Evolutionary conservation across 2,888 invertebrate genomes (phyloP), one percentile per base, ranked within the genome.

Genomic region (Lasioglossum malachurum): DNA sequence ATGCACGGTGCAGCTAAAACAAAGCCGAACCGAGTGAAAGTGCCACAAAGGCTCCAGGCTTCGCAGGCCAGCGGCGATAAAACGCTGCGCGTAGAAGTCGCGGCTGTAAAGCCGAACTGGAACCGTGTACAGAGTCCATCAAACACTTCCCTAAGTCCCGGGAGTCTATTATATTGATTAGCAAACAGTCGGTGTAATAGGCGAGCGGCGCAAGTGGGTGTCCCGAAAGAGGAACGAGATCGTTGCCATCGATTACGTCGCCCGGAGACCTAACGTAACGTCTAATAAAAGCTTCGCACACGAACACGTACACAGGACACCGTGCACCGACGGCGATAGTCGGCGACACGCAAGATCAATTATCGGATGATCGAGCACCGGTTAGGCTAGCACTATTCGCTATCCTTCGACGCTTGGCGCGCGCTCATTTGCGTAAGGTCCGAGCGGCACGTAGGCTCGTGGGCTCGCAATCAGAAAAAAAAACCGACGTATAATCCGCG

Each of bases 401-500:
- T 83, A 81, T 71, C 86, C 75, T 75, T 31, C 31, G 31, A 64
- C 75, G 78, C 49, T 75, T 75, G 41, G 53, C 27, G 69, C 38
- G 31, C 75, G 74, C 41, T 83, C 81, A 89, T 91, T 91, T 90
- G 89, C 90, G 89, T 88, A 89, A 91, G 67, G 49, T 73, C 71
- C 60, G 80, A 78, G 71, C 76, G 85, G 78, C 71, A 78, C 77
- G 80, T 82, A 78, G 84, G 84, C 76, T 77, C 46, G 76, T 81
- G 81, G 76, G 64, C 31, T 19, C 57, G 87, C 87, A 86, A 88
- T 90, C 87, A 80, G 84, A 91, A 91, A 87, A 90, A 91, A 91
- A 87, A 90, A 88, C 71, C 78, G 64, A 78, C n/a, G 82, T 82
- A 88, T 92, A 92, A 92, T 91, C 88, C 87, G 71, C 82, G 89